Percentiles rank a stretch among this genome's conserved stretches.
Conservation (phyloP, 1,140 invertebrate species). For the Mamestra configurata region DNA sequence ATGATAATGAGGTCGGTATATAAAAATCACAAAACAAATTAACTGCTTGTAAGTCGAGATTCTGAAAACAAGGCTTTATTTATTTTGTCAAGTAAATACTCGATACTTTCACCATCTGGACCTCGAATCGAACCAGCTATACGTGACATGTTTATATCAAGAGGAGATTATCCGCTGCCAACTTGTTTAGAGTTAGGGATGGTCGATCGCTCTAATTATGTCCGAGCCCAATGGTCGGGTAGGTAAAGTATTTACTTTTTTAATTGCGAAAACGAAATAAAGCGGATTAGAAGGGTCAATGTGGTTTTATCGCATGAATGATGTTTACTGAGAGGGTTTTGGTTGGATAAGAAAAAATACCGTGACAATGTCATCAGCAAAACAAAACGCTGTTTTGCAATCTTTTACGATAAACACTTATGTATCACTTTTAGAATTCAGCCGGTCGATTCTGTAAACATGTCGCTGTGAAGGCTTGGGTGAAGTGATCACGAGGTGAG, state of each 20-base stretch:
- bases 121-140: slow-evolving; percentile 4
- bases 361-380: too few species aligned
- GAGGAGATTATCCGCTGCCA: slow-evolving; percentile 6
- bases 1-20: too few species aligned
- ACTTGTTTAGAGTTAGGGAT: slow-evolving; percentile 10
- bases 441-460: too few species aligned
- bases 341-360: background rate
- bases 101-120: background rate
- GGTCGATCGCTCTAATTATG: slow-evolving; percentile 25
- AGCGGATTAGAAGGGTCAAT: slow-evolving; percentile 12
- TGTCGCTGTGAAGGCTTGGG: too few species aligned
- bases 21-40: background rate
- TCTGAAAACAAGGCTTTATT: background rate
- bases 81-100: background rate
- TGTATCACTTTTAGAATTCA: too few species aligned
- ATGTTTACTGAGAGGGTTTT: background rate
- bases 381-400: too few species aligned
- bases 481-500: too few species aligned
- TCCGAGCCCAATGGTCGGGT: slow-evolving; percentile 12
- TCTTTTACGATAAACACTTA: too few species aligned
- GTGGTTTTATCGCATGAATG: slow-evolving; percentile 11
- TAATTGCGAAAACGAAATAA: slow-evolving; percentile 16
- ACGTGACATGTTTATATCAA: slow-evolving; percentile 25
- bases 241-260: slow-evolving; percentile 14
- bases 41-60: background rate